Evolutionary conservation across 2,113 vertebrate species (phyloP).

Genomic region (Addax nasomaculatus): DNA sequence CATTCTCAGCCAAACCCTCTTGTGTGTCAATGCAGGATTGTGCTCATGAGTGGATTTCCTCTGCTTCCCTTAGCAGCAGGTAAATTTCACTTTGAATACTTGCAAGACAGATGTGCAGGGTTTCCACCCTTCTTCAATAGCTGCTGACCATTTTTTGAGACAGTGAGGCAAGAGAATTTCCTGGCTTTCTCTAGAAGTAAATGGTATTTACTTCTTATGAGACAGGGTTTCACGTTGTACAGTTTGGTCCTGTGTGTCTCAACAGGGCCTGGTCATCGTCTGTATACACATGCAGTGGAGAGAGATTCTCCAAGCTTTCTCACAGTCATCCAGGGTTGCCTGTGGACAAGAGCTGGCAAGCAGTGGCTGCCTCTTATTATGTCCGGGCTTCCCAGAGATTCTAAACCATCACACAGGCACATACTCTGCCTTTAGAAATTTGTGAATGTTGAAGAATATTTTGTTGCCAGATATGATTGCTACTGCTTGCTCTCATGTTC

Average conservation of each 20-base stretch:
- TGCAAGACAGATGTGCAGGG: rapidly evolving
- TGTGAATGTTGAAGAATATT: background rate
- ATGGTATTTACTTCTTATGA: rapidly evolving
- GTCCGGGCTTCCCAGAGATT: too few species aligned
- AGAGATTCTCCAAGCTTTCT: background rate
- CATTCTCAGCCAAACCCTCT: too few species aligned
- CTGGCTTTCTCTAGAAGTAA: background rate
- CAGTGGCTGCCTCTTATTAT: too few species aligned
- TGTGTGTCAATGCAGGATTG: rapidly evolving
- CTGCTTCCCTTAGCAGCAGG: background rate
- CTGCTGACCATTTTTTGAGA: background rate
- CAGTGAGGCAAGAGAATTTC: background rate
- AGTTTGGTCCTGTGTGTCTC: background rate
- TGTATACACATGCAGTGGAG: rapidly evolving
- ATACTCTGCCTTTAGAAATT: background rate
- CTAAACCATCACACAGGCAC: background rate
- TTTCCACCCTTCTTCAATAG: background rate
- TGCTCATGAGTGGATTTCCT: background rate
- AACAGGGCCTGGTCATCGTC: too few species aligned
- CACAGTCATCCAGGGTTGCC: background rate
- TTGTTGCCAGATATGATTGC: background rate
- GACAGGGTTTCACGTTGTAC: background rate
- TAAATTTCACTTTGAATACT: background rate
- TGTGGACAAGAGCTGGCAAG: background rate
- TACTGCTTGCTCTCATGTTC: background rate